Percentiles rank a stretch among this genome's conserved stretches.
Evolutionary conservation across 1,140 invertebrate species (phyloP).

Genomic region (Chrysoperla carnea): DNA sequence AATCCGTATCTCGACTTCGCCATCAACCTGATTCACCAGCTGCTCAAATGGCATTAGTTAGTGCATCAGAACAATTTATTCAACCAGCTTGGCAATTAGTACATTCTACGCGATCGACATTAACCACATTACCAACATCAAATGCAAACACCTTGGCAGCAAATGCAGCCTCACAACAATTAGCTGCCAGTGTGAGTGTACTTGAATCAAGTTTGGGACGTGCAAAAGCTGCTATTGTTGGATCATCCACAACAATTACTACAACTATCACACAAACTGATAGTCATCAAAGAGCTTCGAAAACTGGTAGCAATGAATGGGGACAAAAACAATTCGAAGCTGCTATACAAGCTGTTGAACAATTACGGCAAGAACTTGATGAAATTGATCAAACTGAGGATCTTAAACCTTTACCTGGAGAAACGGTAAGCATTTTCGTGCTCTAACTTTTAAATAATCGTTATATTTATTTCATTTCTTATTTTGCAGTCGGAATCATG

Average conservation of each 20-base stretch:
- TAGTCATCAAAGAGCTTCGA: not conserved
- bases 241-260: not conserved
- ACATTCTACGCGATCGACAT: constrained; percentile 56
- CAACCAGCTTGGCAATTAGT: constrained; percentile 32
- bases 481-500: constrained; percentile 46
- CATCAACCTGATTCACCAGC: constrained; percentile 52
- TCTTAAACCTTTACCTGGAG: constrained; percentile 68
- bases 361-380: constrained; percentile 63
- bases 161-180: not conserved
- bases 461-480: constrained; percentile 4
- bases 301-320: not conserved
- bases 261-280: not conserved
- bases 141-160: not conserved
- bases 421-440: constrained; percentile 37
- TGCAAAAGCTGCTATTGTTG: not conserved
- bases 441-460: not conserved
- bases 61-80: constrained; percentile 64
- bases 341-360: constrained; percentile 62
- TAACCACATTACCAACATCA: constrained; percentile 40
- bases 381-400: constrained; percentile 61
- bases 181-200: not conserved
- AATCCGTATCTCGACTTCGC: constrained; percentile 58
- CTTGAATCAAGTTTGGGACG: not conserved
- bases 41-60: constrained; percentile 67
- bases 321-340: constrained; percentile 34